These are phyloP conservation scores for Prosapia bicincta DNA, from an alignment of 2,888 invertebrate species.

Conservation along the genomic window DNA sequence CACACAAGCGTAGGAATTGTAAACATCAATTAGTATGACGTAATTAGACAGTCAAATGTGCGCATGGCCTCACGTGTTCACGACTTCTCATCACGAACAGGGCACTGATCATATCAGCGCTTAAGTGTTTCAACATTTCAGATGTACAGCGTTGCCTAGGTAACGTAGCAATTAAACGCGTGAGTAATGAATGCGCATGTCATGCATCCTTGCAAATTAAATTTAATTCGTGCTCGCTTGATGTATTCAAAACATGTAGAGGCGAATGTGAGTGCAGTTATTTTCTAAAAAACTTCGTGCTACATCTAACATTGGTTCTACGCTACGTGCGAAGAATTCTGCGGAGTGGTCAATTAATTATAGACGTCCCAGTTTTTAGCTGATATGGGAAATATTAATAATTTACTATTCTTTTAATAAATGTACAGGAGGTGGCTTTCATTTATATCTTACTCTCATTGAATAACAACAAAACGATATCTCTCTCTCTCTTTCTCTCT, in stretches of 20 bases:
- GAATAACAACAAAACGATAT: no score
- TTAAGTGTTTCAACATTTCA: conserved; percentile 2
- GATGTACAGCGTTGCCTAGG: neutral
- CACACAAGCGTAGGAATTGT: neutral
- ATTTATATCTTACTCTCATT: no score
- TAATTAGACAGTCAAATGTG: conserved; percentile 2
- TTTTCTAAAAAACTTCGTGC: neutral
- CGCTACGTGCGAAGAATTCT: no score
- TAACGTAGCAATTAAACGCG: neutral
- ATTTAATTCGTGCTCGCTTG: neutral
- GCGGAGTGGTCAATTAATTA: no score
- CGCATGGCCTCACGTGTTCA: neutral
- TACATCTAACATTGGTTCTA: no score
- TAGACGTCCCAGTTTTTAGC: no score
- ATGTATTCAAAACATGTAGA: neutral
- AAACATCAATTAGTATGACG: neutral
- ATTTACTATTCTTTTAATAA: no score
- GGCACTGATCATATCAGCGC: neutral
- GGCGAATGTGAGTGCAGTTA: neutral
- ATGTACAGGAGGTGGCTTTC: no score
- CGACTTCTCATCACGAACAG: neutral
- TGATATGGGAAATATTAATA: no score
- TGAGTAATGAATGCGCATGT: neutral
- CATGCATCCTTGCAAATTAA: neutral
- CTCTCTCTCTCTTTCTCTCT: no score